These are phyloP conservation scores for Irena cyanogastra DNA, from an alignment of 2,113 vertebrate genomes.

Conservation along the genomic window DNA sequence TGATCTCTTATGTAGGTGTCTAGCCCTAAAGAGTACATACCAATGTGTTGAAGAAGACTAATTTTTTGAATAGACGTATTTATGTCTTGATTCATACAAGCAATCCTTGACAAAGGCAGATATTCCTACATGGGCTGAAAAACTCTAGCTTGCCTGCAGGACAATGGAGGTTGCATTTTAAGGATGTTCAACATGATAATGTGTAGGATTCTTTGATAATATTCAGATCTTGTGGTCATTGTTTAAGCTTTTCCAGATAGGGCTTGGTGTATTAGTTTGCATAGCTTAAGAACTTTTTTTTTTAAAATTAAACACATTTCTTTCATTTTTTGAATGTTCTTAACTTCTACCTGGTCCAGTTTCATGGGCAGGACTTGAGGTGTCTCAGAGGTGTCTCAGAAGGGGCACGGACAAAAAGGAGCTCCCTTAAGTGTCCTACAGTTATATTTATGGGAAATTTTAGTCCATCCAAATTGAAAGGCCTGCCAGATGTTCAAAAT, in stretches of 20 bases:
- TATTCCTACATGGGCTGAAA: background rate
- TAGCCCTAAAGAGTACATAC: background rate
- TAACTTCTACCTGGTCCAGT: background rate
- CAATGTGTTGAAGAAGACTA: background rate
- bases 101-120: background rate
- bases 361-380: background rate
- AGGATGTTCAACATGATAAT: background rate
- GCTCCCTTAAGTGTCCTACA: background rate
- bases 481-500: slow-evolving; percentile 5
- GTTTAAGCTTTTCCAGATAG: background rate
- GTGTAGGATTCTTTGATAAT: background rate
- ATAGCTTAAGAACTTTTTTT: background rate
- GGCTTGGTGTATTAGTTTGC: background rate
- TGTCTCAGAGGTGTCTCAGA: too few relatives aligned
- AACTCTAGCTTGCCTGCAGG: background rate
- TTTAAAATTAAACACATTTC: background rate
- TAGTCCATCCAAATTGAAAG: background rate
- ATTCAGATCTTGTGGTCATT: background rate
- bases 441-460: background rate
- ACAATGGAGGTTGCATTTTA: background rate
- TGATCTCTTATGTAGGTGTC: background rate
- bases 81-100: background rate
- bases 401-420: background rate
- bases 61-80: background rate
- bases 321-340: background rate